Evolutionary conservation across 1,140 invertebrate genomes (phyloP).

Genomic region (Lordiphosa collinella): DNA sequence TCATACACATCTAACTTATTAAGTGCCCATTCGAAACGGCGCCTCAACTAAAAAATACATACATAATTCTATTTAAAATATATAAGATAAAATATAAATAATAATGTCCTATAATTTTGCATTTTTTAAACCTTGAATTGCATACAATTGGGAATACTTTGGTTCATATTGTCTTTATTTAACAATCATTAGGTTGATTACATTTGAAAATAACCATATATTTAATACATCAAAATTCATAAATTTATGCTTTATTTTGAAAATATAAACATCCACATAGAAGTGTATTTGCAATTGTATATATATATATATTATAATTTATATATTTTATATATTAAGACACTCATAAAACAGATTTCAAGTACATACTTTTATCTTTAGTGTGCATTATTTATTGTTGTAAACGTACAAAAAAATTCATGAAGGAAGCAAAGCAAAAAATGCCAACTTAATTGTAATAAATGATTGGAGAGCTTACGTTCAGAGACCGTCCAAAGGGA

Average conservation of each 20-base stretch:
- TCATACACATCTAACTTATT: too few relatives aligned
- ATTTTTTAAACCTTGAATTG: too few relatives aligned
- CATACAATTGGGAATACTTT: too few relatives aligned
- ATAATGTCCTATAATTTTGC: too few relatives aligned
- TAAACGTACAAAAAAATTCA: conserved; percentile 27
- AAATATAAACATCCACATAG: not conserved
- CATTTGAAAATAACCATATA: not conserved
- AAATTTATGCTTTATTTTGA: not conserved
- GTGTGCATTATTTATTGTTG: conserved; percentile 8
- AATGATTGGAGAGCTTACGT: conserved; percentile 14
- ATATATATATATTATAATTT: conserved; percentile 9
- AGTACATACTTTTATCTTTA: conserved; percentile 32
- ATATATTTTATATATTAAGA: conserved; percentile 40
- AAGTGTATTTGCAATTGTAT: not conserved
- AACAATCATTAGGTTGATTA: conserved; percentile 1
- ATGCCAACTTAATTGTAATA: conserved; percentile 31
- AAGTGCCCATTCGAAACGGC: too few relatives aligned
- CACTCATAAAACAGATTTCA: conserved; percentile 44
- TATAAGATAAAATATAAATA: too few relatives aligned
- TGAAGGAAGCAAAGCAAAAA: conserved; percentile 27
- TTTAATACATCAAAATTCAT: not conserved
- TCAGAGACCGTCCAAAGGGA: conserved; percentile 5
- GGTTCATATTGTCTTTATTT: not conserved
- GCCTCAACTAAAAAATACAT: too few relatives aligned
- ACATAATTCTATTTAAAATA: too few relatives aligned